Percentiles rank a stretch among this genome's conserved stretches.
Conservation (phyloP, 37 sponge, comb jelly and placozoan genomes). For the Lycopodina hypogea region DNA sequence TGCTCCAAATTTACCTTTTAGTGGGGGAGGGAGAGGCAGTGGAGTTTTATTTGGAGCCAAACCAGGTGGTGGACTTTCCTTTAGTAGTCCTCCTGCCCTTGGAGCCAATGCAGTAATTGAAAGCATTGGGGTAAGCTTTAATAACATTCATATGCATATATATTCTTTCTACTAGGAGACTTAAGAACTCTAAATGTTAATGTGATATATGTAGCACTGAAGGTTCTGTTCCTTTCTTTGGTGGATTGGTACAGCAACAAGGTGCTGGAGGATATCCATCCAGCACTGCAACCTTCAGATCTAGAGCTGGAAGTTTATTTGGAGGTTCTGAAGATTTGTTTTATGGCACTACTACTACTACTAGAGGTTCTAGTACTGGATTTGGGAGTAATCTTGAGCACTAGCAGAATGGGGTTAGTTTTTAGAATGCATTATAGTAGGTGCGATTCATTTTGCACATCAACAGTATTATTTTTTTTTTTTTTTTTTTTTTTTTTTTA, state of each 20-base stretch:
- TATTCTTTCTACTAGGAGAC: background rate
- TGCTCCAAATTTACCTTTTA: background rate
- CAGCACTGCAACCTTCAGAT: too few species aligned
- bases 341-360: too few species aligned
- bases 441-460: too few species aligned
- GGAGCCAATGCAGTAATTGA: background rate
- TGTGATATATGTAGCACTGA: background rate
- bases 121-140: background rate
- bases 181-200: background rate
- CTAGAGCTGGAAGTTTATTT: too few species aligned
- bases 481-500: too few species aligned
- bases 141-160: too few species aligned
- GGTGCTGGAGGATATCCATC: background rate
- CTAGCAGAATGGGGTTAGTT: too few species aligned
- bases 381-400: too few species aligned
- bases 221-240: background rate
- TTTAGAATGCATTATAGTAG: too few species aligned
- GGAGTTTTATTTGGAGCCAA: background rate
- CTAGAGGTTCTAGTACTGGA: too few species aligned
- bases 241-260: constrained; percentile 19
- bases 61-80: constrained; percentile 7
- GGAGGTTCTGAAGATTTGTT: too few species aligned
- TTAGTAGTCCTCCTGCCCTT: constrained; percentile 1
- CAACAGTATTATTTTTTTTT: too few species aligned
- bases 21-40: background rate